phyloP scores from a whole-genome alignment of 2,888 invertebrate species.

The Heliconius aoede region DNA sequence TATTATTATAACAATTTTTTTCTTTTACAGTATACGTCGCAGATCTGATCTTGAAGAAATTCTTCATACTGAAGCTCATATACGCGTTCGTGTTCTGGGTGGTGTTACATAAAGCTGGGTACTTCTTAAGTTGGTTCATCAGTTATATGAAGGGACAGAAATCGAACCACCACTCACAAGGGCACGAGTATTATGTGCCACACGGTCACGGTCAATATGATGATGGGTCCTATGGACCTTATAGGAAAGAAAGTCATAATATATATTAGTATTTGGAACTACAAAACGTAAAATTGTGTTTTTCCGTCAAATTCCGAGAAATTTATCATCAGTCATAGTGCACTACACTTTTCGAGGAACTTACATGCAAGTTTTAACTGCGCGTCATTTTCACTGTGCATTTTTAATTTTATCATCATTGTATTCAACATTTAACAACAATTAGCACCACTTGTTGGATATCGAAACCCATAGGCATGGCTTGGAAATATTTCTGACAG shows the following conservation, averaged over 20 bases:
- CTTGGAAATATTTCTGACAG: too few relatives aligned
- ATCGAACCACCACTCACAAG: constrained; percentile 53
- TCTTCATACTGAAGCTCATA: constrained; percentile 73
- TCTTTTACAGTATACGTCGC: constrained; percentile 71
- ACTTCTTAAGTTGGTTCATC: constrained; percentile 75
- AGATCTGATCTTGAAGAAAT: constrained; percentile 73
- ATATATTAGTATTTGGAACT: constrained; percentile 27
- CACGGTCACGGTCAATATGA: constrained; percentile 45
- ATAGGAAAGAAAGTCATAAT: constrained; percentile 53
- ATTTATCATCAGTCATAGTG: too few relatives aligned
- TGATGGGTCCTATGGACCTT: constrained; percentile 52
- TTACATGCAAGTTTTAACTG: too few relatives aligned
- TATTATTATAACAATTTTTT: not conserved
- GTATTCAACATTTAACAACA: too few relatives aligned
- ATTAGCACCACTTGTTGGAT: too few relatives aligned
- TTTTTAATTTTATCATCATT: too few relatives aligned
- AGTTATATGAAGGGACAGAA: constrained; percentile 74
- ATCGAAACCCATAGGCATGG: too few relatives aligned
- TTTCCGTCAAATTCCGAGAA: too few relatives aligned
- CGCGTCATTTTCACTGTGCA: too few relatives aligned
- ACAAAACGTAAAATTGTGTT: too few relatives aligned
- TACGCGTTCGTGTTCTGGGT: constrained; percentile 76
- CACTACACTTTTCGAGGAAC: too few relatives aligned
- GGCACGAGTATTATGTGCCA: constrained; percentile 52
- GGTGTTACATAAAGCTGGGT: constrained; percentile 76